These are phyloP conservation scores for Microctonus hyperodae DNA, from an alignment of 2,888 invertebrate genomes.

Conservation along the genomic window DNA sequence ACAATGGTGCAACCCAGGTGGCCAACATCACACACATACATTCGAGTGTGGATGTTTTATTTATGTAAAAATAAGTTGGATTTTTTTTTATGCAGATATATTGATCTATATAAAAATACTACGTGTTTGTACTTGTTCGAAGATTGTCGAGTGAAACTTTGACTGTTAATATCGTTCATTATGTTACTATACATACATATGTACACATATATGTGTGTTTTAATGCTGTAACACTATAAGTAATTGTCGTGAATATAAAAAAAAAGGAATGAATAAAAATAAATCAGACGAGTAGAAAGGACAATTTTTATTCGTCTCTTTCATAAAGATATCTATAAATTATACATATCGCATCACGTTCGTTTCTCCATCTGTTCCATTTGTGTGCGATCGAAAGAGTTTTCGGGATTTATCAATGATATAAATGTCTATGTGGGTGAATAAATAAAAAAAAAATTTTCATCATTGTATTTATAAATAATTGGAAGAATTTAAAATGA, in stretches of 20 bases:
- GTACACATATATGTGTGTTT: too few relatives aligned
- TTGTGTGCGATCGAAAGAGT: too few relatives aligned
- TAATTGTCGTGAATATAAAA: background rate
- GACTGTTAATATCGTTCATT: slow-evolving; percentile 11
- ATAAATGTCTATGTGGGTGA: too few relatives aligned
- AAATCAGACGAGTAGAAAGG: background rate
- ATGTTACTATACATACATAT: background rate
- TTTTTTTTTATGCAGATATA: background rate
- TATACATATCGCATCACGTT: too few relatives aligned
- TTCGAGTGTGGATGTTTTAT: too few relatives aligned
- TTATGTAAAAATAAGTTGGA: background rate
- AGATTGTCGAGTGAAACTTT: slow-evolving; percentile 6
- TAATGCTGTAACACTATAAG: background rate
- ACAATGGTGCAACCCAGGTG: slow-evolving; percentile 36
- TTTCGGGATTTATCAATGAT: too few relatives aligned
- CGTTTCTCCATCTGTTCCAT: too few relatives aligned
- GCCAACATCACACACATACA: slow-evolving; percentile 25
- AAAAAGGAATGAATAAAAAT: background rate
- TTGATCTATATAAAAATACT: background rate
- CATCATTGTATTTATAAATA: too few relatives aligned
- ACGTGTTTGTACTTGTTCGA: background rate
- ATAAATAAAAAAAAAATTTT: too few relatives aligned
- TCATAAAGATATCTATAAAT: background rate
- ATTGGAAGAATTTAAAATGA: too few relatives aligned
- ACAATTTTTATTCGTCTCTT: background rate